Conservation (phyloP, 1,140 invertebrate genomes). For the Drosophila eugracilis region DNA sequence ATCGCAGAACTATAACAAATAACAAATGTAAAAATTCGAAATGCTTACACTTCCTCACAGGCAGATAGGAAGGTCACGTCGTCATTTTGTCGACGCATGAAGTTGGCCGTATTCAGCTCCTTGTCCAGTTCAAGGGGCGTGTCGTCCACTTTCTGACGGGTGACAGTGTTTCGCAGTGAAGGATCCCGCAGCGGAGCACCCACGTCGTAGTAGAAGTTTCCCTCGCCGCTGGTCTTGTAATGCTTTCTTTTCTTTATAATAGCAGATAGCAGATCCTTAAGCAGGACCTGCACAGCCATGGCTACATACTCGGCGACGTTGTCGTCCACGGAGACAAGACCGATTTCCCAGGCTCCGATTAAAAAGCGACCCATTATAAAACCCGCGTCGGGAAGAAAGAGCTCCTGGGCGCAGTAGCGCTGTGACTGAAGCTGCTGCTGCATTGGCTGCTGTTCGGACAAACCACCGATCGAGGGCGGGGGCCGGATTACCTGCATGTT, state of each 20-base stretch:
- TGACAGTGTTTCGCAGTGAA: slow-evolving; percentile 76
- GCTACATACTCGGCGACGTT: slow-evolving; percentile 91
- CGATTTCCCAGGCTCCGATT: slow-evolving; percentile 92
- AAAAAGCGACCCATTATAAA: slow-evolving; percentile 91
- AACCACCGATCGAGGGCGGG: slow-evolving; percentile 38
- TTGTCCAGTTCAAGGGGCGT: slow-evolving; percentile 86
- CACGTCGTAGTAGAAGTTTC: slow-evolving; percentile 89
- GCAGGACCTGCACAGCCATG: slow-evolving; percentile 89
- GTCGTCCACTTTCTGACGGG: slow-evolving; percentile 84
- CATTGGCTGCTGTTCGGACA: slow-evolving; percentile 40
- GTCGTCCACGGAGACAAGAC: slow-evolving; percentile 91
- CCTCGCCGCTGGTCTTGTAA: slow-evolving; percentile 88
- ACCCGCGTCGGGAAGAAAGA: slow-evolving; percentile 90
- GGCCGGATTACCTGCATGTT: slow-evolving; percentile 74
- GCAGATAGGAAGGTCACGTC: slow-evolving; percentile 77
- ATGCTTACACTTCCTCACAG: slow-evolving; percentile 78
- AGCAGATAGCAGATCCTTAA: slow-evolving; percentile 91
- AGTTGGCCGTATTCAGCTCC: slow-evolving; percentile 84
- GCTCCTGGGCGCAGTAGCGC: slow-evolving; percentile 88
- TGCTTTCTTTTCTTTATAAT: slow-evolving; percentile 90
- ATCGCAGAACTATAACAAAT: too few relatives aligned
- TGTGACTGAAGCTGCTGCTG: slow-evolving; percentile 74
- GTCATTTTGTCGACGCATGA: slow-evolving; percentile 85
- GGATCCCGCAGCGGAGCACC: slow-evolving; percentile 86
- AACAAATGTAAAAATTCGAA: too few relatives aligned